Percentiles rank a stretch among this genome's conserved stretches.
Evolutionary conservation across 1,140 invertebrate species (phyloP).

Genomic region (Marisa cornuarietis): DNA sequence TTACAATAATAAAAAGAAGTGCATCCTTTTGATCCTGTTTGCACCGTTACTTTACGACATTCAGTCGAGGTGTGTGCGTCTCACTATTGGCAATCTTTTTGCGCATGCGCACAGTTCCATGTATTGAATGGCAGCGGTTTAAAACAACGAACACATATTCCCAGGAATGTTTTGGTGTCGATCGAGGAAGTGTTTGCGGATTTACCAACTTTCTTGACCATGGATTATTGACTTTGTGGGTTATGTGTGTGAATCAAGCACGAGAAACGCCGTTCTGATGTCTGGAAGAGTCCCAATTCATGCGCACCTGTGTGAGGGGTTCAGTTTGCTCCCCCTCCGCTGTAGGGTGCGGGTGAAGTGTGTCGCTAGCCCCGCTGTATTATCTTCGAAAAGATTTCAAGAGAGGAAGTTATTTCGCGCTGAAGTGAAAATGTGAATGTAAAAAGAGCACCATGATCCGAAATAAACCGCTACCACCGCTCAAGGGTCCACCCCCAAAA

Average conservation of each 20-base stretch:
- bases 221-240: constrained; percentile 11
- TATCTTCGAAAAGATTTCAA: constrained; percentile 8
- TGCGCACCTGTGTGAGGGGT: constrained; percentile 24
- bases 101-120: constrained; percentile 36
- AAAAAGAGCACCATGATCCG: constrained; percentile 37
- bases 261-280: constrained; percentile 7
- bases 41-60: constrained; percentile 19
- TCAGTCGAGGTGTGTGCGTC: background rate
- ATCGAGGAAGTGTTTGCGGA: constrained; percentile 28
- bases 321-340: constrained; percentile 12
- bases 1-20: too few relatives aligned
- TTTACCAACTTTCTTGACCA: constrained; percentile 14
- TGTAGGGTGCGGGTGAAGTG: constrained; percentile 4
- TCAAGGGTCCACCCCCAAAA: constrained; percentile 35
- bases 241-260: background rate
- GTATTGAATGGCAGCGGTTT: constrained; percentile 44
- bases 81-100: constrained; percentile 13
- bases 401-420: constrained; percentile 10
- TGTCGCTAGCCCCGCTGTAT: constrained; percentile 21
- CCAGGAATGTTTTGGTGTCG: constrained; percentile 34
- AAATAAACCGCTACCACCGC: constrained; percentile 34
- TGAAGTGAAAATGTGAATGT: constrained; percentile 27
- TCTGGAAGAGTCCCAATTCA: constrained; percentile 2
- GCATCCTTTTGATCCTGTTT: background rate
- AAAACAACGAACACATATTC: constrained; percentile 35